Base-by-base conservation (phyloP, 2,113 vertebrate genomes). In the Hemicordylus capensis region DNA sequence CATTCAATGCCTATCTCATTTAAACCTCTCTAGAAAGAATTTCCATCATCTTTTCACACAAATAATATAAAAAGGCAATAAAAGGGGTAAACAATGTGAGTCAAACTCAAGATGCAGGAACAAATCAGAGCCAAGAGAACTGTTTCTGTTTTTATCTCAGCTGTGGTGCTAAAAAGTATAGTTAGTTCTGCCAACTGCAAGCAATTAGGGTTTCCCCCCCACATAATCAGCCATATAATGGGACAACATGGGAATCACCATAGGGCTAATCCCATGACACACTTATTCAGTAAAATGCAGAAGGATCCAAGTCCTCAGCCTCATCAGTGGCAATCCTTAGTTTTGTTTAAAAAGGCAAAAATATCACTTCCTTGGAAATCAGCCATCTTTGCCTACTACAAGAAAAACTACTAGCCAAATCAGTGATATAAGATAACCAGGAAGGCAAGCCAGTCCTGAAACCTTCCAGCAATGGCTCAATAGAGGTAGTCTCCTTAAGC, bases 101-200 rank as follows among this genome's bases (percentile, higher is more conserved):
- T 34, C 20, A 90, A 88, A 69, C 61, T 82, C 76, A 85, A 82
- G 84, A 89, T 48, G 39, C 19, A 77, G 59, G 12, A 4, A 92
- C 42, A 93, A 92, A 85, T 26, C 84, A 85, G 73, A 93, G 76
- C 84, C 89, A 90, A 89, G 59, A 61, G 89, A 81, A 76, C 15
- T 12, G 86, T 31, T 42, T 44, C 34, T 92, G 51, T 87, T 73
- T 78, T 91, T 85, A 64, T 70, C 80, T 89, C 31, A 90, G 59
- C 51, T n/a, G 58, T 1, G 70, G 70, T 51, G 82, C 44, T 63
- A 75, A 46, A 31, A 72, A 66, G 42, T 37, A 70, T 11, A 58
- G 42, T 8, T 39, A 48, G 22, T 17, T 63, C 44, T 31, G n/a
- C 15, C 81, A 74, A 37, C 58, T 34, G 20, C 28, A 58, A 58